Evolutionary conservation across 1,140 invertebrate genomes (phyloP).

Genomic region (Drosophila virilis): DNA sequence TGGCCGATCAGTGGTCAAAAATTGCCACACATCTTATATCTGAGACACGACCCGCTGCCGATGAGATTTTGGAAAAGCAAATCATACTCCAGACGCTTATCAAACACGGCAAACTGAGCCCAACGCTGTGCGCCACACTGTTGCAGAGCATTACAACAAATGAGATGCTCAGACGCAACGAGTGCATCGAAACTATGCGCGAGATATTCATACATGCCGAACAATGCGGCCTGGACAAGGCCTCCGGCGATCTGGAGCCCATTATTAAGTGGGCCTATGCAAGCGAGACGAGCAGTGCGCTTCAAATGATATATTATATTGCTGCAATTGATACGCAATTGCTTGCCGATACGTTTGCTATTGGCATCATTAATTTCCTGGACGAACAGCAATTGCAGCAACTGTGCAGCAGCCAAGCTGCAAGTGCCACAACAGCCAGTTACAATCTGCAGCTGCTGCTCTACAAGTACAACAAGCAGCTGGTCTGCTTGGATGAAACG

Average conservation of each 20-base stretch:
- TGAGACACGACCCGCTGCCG: slow-evolving; percentile 46
- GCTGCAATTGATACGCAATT: slow-evolving; percentile 57
- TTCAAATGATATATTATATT: slow-evolving; percentile 70
- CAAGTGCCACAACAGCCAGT: background rate
- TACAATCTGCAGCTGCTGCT: slow-evolving; percentile 35
- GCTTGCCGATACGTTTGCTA: slow-evolving; percentile 70
- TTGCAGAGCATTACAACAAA: slow-evolving; percentile 66
- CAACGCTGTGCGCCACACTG: slow-evolving; percentile 37
- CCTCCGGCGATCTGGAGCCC: slow-evolving; percentile 46
- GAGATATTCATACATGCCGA: slow-evolving; percentile 62
- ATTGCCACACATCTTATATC: slow-evolving; percentile 62
- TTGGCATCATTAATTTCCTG: slow-evolving; percentile 78
- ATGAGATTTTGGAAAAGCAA: slow-evolving; percentile 68
- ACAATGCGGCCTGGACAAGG: slow-evolving; percentile 61
- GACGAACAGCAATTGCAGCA: slow-evolving; percentile 55
- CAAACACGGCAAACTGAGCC: slow-evolving; percentile 48
- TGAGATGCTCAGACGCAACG: slow-evolving; percentile 61
- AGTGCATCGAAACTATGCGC: slow-evolving; percentile 68
- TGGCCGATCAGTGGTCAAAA: slow-evolving; percentile 49
- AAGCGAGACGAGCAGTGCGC: slow-evolving; percentile 49
- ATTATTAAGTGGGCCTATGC: slow-evolving; percentile 67
- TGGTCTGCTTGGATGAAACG: slow-evolving; percentile 50
- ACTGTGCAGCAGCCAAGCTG: background rate
- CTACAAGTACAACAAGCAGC: slow-evolving; percentile 68
- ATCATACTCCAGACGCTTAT: slow-evolving; percentile 59